These are phyloP conservation scores for Otolemur crassicaudatus DNA, from an alignment of 2,797 vertebrate species.

Conservation along the genomic window DNA sequence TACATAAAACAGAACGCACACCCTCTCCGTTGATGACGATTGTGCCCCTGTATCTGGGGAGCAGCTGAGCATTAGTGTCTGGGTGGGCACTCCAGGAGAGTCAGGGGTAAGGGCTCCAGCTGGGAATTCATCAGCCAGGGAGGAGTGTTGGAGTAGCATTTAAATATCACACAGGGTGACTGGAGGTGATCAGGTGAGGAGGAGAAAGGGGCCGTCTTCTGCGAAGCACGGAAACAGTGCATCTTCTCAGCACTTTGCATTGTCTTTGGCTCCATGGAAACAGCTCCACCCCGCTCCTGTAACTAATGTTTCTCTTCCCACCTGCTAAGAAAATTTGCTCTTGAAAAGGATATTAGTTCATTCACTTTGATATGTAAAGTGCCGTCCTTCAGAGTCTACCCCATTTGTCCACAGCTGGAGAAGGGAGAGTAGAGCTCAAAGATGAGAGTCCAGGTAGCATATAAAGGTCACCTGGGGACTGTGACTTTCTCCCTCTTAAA, in stretches of 20 bases:
- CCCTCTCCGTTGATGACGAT: not conserved
- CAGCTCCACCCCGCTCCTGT: not conserved
- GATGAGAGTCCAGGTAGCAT: not conserved
- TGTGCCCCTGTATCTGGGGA: not conserved
- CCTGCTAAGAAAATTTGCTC: constrained; percentile 13
- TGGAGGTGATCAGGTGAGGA: not conserved
- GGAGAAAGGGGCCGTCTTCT: not conserved
- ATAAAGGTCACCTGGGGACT: not conserved
- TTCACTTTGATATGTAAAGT: constrained; percentile 10
- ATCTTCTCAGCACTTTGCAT: not conserved
- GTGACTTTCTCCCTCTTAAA: not conserved
- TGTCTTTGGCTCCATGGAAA: constrained; percentile 50
- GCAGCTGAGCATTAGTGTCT: not conserved
- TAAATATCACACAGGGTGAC: not conserved
- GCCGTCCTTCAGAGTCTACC: not conserved
- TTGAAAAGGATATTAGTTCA: constrained; percentile 21
- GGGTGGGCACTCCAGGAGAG: not conserved
- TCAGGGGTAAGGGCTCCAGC: not conserved
- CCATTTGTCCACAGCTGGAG: not conserved
- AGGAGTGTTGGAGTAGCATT: not conserved
- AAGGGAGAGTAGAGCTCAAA: not conserved
- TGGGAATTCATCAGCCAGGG: not conserved
- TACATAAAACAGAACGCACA: not conserved
- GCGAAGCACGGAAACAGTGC: not conserved
- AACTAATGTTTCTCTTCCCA: constrained; percentile 24